Evolutionary conservation across 2,888 invertebrate species (phyloP).

Genomic region (Phaonia tiefii): DNA sequence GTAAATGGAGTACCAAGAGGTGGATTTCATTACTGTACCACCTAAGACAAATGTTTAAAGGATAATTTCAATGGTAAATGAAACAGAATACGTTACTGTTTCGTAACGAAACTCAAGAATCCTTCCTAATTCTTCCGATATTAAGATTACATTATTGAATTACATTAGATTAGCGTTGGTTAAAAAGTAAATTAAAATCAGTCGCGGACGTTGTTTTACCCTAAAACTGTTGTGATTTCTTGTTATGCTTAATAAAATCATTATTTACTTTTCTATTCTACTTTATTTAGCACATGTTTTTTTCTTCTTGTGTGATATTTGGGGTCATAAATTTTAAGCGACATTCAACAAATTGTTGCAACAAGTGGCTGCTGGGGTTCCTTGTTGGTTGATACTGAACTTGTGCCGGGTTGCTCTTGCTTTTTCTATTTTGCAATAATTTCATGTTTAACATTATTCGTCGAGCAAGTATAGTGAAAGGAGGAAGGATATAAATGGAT

Average conservation of each 20-base stretch:
- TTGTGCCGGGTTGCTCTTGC: not conserved
- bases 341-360: constrained; percentile 80
- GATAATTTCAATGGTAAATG: too few relatives aligned
- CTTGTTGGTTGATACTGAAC: too few relatives aligned
- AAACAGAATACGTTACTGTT: too few relatives aligned
- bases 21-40: constrained; percentile 53
- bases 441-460: constrained; percentile 19
- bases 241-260: too few relatives aligned
- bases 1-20: constrained; percentile 34
- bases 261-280: not conserved
- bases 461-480: constrained; percentile 1
- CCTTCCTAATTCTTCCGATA: too few relatives aligned
- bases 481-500: not conserved
- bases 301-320: constrained; percentile 58
- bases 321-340: constrained; percentile 79
- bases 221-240: too few relatives aligned
- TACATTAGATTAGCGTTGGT: too few relatives aligned
- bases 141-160: too few relatives aligned
- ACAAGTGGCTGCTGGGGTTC: constrained; percentile 80
- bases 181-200: too few relatives aligned
- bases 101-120: too few relatives aligned
- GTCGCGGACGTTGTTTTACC: too few relatives aligned
- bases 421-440: constrained; percentile 31
- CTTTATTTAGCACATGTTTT: not conserved
- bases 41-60: too few relatives aligned